Percentiles rank a stretch among this genome's conserved stretches.
phyloP scores from a whole-genome alignment of 2,888 invertebrate genomes.

The Geophilus truncorum region DNA sequence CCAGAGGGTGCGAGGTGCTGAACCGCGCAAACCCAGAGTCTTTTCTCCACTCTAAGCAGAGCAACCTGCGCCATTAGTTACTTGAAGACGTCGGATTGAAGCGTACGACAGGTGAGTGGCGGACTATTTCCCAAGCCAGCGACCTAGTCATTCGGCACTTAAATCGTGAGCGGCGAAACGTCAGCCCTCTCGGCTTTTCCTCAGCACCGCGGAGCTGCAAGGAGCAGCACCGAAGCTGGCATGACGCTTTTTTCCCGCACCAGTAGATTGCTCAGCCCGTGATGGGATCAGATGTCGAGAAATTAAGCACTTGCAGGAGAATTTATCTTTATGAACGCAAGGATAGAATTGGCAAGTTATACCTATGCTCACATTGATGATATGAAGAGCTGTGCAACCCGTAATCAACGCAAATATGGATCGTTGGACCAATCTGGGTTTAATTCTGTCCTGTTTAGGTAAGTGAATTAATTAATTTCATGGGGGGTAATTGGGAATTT shows the following conservation, averaged over 20 bases:
- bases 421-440: not conserved
- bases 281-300: constrained; percentile 1
- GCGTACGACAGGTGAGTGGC: constrained; percentile 14
- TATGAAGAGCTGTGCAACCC: not conserved
- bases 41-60: constrained; percentile 1
- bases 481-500: no score
- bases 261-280: not conserved
- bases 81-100: constrained; percentile 10
- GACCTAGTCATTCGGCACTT: constrained; percentile 10
- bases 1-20: constrained; percentile 6
- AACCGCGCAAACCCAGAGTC: constrained; percentile 14
- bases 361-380: not conserved
- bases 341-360: not conserved
- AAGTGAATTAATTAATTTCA: not conserved
- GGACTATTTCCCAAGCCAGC: constrained; percentile 14
- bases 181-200: not conserved
- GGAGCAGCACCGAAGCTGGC: not conserved
- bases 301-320: not conserved
- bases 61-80: constrained; percentile 15
- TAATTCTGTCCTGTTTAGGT: not conserved
- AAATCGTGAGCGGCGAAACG: not conserved
- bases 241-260: not conserved
- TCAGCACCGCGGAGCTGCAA: not conserved
- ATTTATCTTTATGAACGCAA: not conserved
- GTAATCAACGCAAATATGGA: constrained; percentile 1